phyloP scores from a whole-genome alignment of 2,888 invertebrate genomes.

The Acholoe squamosa region DNA sequence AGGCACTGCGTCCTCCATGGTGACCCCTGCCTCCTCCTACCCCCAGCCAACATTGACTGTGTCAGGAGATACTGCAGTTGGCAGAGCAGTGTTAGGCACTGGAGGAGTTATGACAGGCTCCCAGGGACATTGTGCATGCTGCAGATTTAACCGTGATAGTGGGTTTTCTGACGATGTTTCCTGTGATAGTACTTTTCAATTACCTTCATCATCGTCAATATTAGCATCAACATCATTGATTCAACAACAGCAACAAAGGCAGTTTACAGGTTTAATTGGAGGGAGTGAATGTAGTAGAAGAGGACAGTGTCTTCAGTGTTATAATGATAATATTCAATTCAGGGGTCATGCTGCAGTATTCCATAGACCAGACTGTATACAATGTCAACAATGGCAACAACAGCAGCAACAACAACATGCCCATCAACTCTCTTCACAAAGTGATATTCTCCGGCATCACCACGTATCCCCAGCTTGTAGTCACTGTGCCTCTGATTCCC shows the following conservation, averaged over 20 bases:
- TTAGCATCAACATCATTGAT: neutral
- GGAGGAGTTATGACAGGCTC: no score
- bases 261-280: neutral
- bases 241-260: neutral
- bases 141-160: slow-evolving; percentile 28
- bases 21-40: no score
- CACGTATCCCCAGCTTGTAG: neutral
- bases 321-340: neutral
- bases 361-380: neutral
- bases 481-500: neutral
- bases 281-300: neutral
- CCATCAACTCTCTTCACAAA: neutral
- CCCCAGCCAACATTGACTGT: neutral
- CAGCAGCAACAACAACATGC: neutral
- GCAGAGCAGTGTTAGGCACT: no score
- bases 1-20: neutral
- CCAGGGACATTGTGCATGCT: slow-evolving; percentile 5
- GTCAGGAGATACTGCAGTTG: neutral
- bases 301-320: neutral
- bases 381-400: neutral
- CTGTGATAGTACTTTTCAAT: slow-evolving; percentile 15
- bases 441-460: neutral
- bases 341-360: neutral
- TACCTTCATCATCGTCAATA: neutral
- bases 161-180: neutral